Evolutionary conservation across 2,888 invertebrate genomes (phyloP), one percentile per base, ranked within the genome.

Genomic region (Netelia melanura): DNA sequence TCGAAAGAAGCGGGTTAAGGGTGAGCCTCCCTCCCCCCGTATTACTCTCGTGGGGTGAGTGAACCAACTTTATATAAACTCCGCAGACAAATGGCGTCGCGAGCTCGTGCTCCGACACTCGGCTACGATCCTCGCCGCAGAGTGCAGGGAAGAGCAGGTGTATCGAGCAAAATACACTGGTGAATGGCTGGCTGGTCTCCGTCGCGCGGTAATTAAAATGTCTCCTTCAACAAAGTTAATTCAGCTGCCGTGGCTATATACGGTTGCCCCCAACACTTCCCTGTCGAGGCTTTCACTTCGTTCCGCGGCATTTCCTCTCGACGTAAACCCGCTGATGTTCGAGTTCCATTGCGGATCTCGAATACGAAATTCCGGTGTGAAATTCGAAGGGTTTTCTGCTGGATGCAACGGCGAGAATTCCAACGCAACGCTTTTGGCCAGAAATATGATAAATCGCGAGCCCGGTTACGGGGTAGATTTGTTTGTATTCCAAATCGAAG

Each of bases 111-210:
- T 70, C 65, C 83, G 74, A 78, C 78, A 83, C 76, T 67, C 56
- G 72, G 56, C 82, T 21, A 56, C n/a, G 65, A 75, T 23, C 58
- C 21, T 89, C 89, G 89, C 88, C 89, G 83, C 89, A 72, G 88
- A 89, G 72, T 56, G 87, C 88, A 86, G 88, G 89, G 87, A 89
- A 89, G 90, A 92, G 91, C 91, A 91, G 92, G 91, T 92, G 91
- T 91, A 91, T 91, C 88, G 85, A 83, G 85, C 88, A 87, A 88
- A 90, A 90, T 91, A 90, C 88, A 90, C 89, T 84, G 82, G 80
- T 85, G 83, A 86, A 86, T 88, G 89, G 92, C 89, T 88, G 87
- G 89, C 86, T 86, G 87, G 87, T 79, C 81, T 83, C 62, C 87
- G 87, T 21, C 58, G 58, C 21, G 74, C 80, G 80, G 90, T 91